Conservation (phyloP, 1,140 invertebrate species). For the Steinernema khuongi region DNA sequence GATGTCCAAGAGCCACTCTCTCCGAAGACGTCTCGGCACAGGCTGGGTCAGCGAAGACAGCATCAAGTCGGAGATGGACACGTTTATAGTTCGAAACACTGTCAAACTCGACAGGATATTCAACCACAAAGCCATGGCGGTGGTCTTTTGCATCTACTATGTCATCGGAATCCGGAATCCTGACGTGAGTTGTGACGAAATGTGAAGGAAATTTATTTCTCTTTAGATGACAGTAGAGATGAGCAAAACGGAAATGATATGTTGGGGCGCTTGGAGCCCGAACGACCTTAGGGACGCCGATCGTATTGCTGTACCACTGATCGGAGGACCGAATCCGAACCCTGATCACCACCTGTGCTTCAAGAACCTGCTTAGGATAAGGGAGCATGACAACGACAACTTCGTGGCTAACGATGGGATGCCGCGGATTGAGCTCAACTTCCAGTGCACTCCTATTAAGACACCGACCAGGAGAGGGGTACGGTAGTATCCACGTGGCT, state of each 20-base stretch:
- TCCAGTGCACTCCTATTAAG: slow-evolving; percentile 7
- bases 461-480: not conserved
- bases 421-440: not conserved
- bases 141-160: not conserved
- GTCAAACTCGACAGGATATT: not conserved
- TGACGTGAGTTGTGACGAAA: not conserved
- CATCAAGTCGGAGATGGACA: not conserved
- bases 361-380: not conserved
- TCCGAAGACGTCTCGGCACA: not conserved
- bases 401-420: not conserved
- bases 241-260: not conserved
- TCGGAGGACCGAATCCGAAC: slow-evolving; percentile 2
- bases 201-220: not conserved
- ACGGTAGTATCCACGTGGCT: no score
- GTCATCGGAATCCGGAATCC: not conserved
- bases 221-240: slow-evolving; percentile 6
- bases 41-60: slow-evolving; percentile 8
- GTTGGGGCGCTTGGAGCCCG: slow-evolving; percentile 1
- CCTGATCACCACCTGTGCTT: not conserved
- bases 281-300: not conserved
- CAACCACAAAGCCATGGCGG: not conserved
- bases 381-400: not conserved
- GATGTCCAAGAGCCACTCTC: slow-evolving; percentile 2
- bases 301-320: not conserved
- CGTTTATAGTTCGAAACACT: not conserved